These are phyloP conservation scores for Fabriciana adippe DNA, from an alignment of 2,888 invertebrate species.

Conservation along the genomic window DNA sequence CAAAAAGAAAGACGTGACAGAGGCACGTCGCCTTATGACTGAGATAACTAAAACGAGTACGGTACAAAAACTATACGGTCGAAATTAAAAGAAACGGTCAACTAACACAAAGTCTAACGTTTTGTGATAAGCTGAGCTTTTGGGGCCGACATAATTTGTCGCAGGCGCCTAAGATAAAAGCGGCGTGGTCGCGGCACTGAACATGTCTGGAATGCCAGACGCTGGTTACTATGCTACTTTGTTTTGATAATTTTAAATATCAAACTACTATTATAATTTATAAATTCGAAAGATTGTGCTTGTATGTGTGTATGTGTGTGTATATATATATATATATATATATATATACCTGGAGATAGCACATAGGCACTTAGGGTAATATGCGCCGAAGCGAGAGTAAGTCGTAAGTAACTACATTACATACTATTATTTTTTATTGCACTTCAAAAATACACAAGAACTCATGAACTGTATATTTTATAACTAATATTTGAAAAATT, in stretches of 20 bases:
- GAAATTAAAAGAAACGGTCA: slow-evolving; percentile 74
- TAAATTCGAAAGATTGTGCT: no score
- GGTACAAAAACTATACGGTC: slow-evolving; percentile 73
- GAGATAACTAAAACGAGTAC: slow-evolving; percentile 73
- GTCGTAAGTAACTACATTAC: no score
- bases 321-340: no score
- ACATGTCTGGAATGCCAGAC: slow-evolving; percentile 70
- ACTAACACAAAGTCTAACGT: slow-evolving; percentile 71
- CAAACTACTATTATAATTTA: no score
- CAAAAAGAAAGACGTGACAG: slow-evolving; percentile 65
- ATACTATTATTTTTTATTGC: no score
- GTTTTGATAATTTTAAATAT: slow-evolving; percentile 3
- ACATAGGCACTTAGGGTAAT: no score
- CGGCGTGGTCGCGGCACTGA: slow-evolving; percentile 55
- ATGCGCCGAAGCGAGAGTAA: no score
- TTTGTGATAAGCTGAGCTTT: slow-evolving; percentile 75
- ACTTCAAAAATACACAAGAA: no score
- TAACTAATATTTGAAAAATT: no score
- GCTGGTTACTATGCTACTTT: slow-evolving; percentile 51
- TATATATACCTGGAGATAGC: no score
- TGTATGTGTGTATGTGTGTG: no score
- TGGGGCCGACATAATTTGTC: slow-evolving; percentile 78
- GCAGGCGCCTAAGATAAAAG: slow-evolving; percentile 80
- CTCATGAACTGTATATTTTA: no score
- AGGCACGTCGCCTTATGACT: slow-evolving; percentile 60